Evolutionary conservation across 2,888 invertebrate species (phyloP).

Genomic region (Cataglyphis cursor): DNA sequence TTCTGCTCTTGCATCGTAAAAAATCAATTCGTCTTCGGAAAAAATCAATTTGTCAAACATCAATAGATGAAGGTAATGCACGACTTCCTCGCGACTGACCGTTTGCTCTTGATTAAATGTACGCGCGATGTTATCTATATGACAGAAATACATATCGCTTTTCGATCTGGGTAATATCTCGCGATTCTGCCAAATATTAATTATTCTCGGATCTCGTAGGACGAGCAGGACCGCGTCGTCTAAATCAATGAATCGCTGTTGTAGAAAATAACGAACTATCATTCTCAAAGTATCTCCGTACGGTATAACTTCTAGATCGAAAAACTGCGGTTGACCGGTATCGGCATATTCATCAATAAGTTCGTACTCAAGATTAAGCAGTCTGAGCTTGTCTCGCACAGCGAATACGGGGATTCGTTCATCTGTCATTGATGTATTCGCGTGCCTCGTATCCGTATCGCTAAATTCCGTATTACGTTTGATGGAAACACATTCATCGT

Average conservation of each 20-base stretch:
- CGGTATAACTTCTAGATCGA: conserved; percentile 70
- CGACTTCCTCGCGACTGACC: conserved; percentile 48
- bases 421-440: conserved; percentile 2
- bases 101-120: conserved; percentile 17
- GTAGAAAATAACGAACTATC: conserved; percentile 53
- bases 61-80: conserved; percentile 64
- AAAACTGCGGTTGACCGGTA: neutral
- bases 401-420: conserved; percentile 10
- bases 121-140: conserved; percentile 44
- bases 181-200: conserved; percentile 52
- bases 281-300: conserved; percentile 69
- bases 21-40: neutral
- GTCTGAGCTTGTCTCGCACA: conserved; percentile 54
- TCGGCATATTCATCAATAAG: conserved; percentile 24
- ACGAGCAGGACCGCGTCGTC: conserved; percentile 51
- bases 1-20: neutral
- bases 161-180: conserved; percentile 16
- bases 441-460: conserved; percentile 1
- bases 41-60: conserved; percentile 66
- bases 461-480: conserved; percentile 5
- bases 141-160: conserved; percentile 48
- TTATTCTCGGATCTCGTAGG: conserved; percentile 65
- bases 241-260: conserved; percentile 4
- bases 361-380: conserved; percentile 65
- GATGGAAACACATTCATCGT: neutral